Evolutionary conservation across 2,113 vertebrate species (phyloP), one percentile per base, ranked within the genome.

Genomic region (Camelus dromedarius): DNA sequence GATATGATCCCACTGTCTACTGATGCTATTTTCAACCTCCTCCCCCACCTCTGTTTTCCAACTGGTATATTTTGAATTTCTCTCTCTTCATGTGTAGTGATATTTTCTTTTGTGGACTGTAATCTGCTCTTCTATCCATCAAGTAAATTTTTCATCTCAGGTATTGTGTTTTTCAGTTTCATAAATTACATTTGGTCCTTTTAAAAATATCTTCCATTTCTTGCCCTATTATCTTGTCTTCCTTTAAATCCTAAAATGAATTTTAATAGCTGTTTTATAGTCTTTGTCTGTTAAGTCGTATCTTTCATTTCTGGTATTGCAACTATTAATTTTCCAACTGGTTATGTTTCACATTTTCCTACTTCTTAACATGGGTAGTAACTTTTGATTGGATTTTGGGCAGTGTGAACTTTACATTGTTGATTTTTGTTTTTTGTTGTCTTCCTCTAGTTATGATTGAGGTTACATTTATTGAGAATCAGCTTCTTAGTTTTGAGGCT

Each of bases 401-500:
- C 79, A 69, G 73, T 70, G 22, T 77, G 72, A 77, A 77, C 56
- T 69, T 85, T 97, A 76, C 26, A 20, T 42, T 70, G 60, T 32
- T 95, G 52, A 42, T 38, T 75, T 88, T 89, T 86, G 26, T 3
- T 92, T 54, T 93, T 80, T 92, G 15, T 76, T 86, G 13, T 89
- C 30, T 72, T n/a, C 50, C 22, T 93, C 28, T 81, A 88, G 42
- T 83, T 92, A 91, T 60, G 35, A 66, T 20, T 58, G 67, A 60
- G 24, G 66, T 91, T 58, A 93, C 30, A 13, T 86, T 95, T 85
- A 35, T 76, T 70, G 30, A 86, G 20, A 96, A 90, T 77, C 52
- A 90, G 20, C 26, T 28, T 79, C 30, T 81, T 85, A 19, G 8
- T 95, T 87, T 91, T 87, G 81, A 91, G 69, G 7, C 26, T 95